These are phyloP conservation scores for Andrena trimmerana DNA, from an alignment of 2,888 invertebrate genomes.

Conservation along the genomic window DNA sequence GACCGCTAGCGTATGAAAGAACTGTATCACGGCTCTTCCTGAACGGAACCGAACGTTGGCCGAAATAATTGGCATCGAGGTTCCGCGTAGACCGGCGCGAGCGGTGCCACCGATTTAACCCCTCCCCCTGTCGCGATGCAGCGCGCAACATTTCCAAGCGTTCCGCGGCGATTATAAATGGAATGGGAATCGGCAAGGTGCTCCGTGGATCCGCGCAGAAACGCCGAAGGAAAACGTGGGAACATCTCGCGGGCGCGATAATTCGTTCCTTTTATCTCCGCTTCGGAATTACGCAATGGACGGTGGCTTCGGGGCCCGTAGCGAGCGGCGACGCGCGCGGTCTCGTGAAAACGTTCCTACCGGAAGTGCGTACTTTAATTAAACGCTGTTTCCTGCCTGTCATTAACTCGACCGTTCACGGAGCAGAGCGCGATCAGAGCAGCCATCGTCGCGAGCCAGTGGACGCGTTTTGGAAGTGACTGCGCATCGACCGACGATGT, in stretches of 20 bases:
- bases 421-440: slow-evolving; percentile 64
- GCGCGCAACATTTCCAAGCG: neutral
- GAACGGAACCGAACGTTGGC: neutral
- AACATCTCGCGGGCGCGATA: slow-evolving; percentile 51
- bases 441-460: slow-evolving; percentile 33
- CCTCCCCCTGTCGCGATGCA: neutral
- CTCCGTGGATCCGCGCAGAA: slow-evolving; percentile 20
- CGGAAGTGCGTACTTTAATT: slow-evolving; percentile 78
- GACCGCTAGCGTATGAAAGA: neutral
- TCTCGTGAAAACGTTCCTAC: slow-evolving; percentile 75
- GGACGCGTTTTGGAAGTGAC: slow-evolving; percentile 35
- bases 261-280: slow-evolving; percentile 62
- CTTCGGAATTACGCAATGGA: slow-evolving; percentile 65
- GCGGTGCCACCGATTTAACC: slow-evolving; percentile 15
- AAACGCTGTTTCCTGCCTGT: slow-evolving; percentile 75
- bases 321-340: slow-evolving; percentile 50
- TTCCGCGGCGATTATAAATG: neutral
- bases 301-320: slow-evolving; percentile 20
- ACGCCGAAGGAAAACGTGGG: slow-evolving; percentile 46
- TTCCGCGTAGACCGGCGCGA: neutral
- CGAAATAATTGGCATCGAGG: slow-evolving; percentile 15
- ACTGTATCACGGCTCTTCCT: neutral
- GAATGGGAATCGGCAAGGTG: neutral
- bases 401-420: slow-evolving; percentile 71
- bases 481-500: neutral